Base-by-base conservation (phyloP, 2,888 invertebrate species). In the Heliconius ethilla region DNA sequence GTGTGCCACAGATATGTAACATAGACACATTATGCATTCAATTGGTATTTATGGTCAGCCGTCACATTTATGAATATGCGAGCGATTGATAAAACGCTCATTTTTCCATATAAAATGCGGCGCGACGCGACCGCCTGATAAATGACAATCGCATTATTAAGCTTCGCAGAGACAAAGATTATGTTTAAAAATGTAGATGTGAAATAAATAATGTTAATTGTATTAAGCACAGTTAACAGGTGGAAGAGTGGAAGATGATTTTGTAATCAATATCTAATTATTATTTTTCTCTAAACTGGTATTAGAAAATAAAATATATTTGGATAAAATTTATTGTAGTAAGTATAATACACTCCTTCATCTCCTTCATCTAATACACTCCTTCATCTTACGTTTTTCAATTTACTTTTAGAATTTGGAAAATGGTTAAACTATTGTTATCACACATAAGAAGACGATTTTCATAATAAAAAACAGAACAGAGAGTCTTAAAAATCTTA, bases 1-100 rank as follows among this genome's bases (percentile, higher is more conserved):
- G 70, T 55, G 11, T 33, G 55, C 70, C 37, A 75, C 63, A 40
- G 51, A 76, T 59, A 70, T 37, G 59, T 59, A 55, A 40, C 77
- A 75, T 80, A 77, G 79, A 76, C 75, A 76, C 75, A 72, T 72
- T 73, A 80, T 40, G 77, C 76, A 45, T 70, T 77, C 82, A 82
- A 83, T 82, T 83, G 83, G 75, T 88, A 91, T 89, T 90, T 88
- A 91, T 86, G 87, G 83, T 81, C 82, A 82, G 80, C 85, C 83
- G 87, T 89, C 90, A 87, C 82, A 84, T 87, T 89, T 86, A 92
- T 92, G 91, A 91, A 90, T 92, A 89, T 90, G 93, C 92, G 92
- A 90, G 88, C 86, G 80, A 82, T 81, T 86, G 86, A 92, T 92
- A 89, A 91, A 91, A 92, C 83, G 82, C 82, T 86, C 85, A 92